A percentile compares a stretch with the other conserved stretches of the same genome.
These are phyloP conservation scores for Paradoxurus hermaphroditus DNA, from an alignment of 2,113 vertebrate species.

Conservation along the genomic window DNA sequence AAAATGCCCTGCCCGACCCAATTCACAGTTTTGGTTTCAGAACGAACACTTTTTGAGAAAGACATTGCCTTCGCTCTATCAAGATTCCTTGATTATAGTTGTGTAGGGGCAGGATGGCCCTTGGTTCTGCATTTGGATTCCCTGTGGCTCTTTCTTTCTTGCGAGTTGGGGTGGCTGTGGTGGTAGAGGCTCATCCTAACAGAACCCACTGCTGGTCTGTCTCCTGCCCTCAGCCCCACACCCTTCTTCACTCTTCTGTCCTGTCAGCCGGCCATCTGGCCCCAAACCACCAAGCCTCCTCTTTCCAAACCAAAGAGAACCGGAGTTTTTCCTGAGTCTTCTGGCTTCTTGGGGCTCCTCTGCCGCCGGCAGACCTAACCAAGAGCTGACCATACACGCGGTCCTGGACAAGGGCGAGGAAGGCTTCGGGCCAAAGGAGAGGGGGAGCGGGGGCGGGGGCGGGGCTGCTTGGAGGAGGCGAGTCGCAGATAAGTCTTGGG, in stretches of 20 bases:
- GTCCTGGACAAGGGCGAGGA: not conserved
- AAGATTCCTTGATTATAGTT: not conserved
- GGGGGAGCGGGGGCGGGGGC: too few relatives aligned
- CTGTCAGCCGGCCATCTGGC: not conserved
- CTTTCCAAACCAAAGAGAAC: not conserved
- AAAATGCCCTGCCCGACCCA: not conserved
- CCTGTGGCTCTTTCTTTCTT: not conserved
- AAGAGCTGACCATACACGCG: fast-evolving
- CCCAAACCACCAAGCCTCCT: not conserved
- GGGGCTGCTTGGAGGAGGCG: not conserved
- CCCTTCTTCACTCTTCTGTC: not conserved
- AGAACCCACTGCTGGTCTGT: too few relatives aligned
- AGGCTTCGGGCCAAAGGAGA: not conserved
- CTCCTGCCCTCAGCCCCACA: not conserved
- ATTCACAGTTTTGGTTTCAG: not conserved
- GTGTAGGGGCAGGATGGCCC: not conserved
- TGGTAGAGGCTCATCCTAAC: not conserved
- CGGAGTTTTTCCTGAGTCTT: not conserved
- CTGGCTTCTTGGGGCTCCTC: not conserved
- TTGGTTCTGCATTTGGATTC: not conserved
- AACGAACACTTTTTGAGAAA: not conserved
- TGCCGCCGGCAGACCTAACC: not conserved
- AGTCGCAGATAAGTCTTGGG: not conserved
- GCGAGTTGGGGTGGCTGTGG: not conserved
- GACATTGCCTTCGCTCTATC: not conserved